Base-by-base conservation (phyloP, 1,140 invertebrate genomes). In the Drosophila bipectinata region DNA sequence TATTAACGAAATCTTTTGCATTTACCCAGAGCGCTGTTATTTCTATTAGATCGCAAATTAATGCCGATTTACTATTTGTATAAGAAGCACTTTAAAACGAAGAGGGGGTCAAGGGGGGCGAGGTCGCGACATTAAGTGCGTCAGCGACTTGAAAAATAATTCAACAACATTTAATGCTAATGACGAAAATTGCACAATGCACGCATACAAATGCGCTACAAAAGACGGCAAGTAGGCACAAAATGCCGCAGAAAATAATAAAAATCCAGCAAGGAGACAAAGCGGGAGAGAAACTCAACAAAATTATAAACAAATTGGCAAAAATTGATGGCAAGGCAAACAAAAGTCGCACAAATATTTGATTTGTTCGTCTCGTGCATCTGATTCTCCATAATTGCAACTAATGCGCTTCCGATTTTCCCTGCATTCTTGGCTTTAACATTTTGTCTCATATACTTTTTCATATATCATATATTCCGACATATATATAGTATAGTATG, bases 101-200 rank as follows among this genome's bases (percentile, higher is more conserved):
- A 10, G 24, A 18, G n/a, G 53, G 18, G 28, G n/a, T 34, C 9
- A 28, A 8, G 8, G 26, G 34, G 39, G 24, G 48, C 68, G 59
- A 76, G 79, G 79, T 88, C 79, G 80, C 55, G 79, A 69, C 83
- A 88, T 88, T 88, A 88, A 89, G 79, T 88, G 83, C 83, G 84
- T 89, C 83, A 88, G 73, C 83, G 83, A 79, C 72, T 88, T 88
- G 84, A 88, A 87, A 85, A 89, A 88, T 88, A 88, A 88, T 87
- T 87, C 79, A 75, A 72, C 59, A 77, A 88, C 76, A 83, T 88
- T 88, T 88, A 89, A 89, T 89, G 83, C 84, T 88, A 88, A 88
- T 88, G 84, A 88, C 72, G 72, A 78, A 87, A 88, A 88, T 88
- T 89, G 84, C 80, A 79, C 87, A 90, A 89, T 85, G 85, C 84